Evolutionary conservation across 2,113 vertebrate species (phyloP).

Genomic region (Orcinus orca): DNA sequence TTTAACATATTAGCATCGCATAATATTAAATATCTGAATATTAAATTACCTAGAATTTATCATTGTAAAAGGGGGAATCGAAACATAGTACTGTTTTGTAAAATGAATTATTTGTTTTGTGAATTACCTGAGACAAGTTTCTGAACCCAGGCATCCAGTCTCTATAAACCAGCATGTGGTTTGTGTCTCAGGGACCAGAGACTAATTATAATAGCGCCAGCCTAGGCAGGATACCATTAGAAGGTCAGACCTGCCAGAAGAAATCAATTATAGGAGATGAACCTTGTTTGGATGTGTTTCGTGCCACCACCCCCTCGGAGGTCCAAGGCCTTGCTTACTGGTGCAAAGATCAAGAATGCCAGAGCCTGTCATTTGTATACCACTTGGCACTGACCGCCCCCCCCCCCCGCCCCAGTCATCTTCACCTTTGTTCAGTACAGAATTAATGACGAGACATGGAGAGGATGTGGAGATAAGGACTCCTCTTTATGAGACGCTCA

Average conservation of each 20-base stretch:
- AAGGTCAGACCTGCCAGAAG: conserved; percentile 68
- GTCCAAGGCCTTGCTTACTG: neutral
- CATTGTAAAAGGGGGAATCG: neutral
- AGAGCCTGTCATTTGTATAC: conserved; percentile 28
- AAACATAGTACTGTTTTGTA: neutral
- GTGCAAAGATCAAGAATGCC: conserved; percentile 52
- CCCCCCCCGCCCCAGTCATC: neutral
- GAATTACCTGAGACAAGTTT: conserved; percentile 31
- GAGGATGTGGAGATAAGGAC: neutral
- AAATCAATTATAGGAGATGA: conserved; percentile 73
- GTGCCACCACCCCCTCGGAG: neutral
- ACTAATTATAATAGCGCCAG: conserved; percentile 59
- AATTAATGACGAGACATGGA: conserved; percentile 28
- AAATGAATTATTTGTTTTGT: conserved; percentile 12
- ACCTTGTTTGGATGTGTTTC: conserved; percentile 36
- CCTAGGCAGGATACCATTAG: conserved; percentile 49
- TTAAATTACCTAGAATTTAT: neutral
- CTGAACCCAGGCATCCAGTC: neutral
- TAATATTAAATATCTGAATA: neutral
- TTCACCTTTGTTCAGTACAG: neutral
- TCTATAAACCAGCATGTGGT: conserved; percentile 2
- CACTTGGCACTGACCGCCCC: conserved; percentile 36
- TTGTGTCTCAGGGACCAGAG: conserved; percentile 49
- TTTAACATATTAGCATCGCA: neutral
- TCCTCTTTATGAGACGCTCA: neutral